Evolutionary conservation across 2,888 invertebrate genomes (phyloP), one percentile per base, ranked within the genome.

Genomic region (Xestia sexstrigata): DNA sequence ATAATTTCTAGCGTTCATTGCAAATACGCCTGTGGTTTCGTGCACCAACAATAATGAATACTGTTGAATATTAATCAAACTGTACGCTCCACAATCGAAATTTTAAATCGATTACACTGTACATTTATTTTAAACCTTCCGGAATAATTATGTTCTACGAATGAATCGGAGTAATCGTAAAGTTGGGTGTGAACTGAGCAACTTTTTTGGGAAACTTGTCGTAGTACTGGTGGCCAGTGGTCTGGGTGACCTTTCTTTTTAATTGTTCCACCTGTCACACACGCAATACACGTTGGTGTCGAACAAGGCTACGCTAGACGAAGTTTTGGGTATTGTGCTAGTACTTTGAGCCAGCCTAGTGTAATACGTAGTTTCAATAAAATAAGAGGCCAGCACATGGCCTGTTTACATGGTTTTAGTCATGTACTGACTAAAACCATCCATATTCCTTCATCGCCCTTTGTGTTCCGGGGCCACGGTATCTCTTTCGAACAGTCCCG

Each of bases 91-190:
- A 82, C 88, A 90, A 91, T 90, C 90, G 89, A 91, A 91, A 89
- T 88, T 90, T 91, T 90, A 89, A 92, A 92, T 91, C 89, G 88
- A 91, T 91, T 89, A 90, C 88, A 81, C 85, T 88, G 81, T 80
- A 86, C 85, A 89, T 89, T 87, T 82, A 82, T 86, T 87, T 87
- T 79, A 84, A 84, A 71, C 78, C 83, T 71, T 75, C 58, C 76
- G 71, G 82, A 82, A 87, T 86, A 86, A 85, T 87, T 74, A 79
- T 78, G 71, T 84, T 74, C 47, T 79, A 71, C 83, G 76, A 77
- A 71, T 74, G 73, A 68, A 70, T 49, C 42, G 55, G 49, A 35
- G 23, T 74, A 58, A 79, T 72, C 52, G 71, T 67, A 74, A 75
- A 58, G n/a, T 17, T 23, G 23, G 23, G 42, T 70, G 1, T n/a